phyloP scores from a whole-genome alignment of 2,888 invertebrate genomes.

The Stenchaetothrips biformis region DNA sequence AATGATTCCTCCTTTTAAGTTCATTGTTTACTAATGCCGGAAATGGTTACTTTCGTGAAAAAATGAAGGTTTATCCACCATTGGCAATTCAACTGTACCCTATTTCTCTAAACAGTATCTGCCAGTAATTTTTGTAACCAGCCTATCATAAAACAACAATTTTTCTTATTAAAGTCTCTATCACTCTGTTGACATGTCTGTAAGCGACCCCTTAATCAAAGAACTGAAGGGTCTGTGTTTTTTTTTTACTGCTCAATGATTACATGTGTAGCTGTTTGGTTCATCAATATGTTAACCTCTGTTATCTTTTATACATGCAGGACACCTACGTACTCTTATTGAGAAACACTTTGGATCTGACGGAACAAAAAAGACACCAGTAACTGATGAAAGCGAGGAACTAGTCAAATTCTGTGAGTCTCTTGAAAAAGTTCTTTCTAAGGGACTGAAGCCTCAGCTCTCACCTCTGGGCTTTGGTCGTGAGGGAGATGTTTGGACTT shows the following conservation, averaged over 20 bases:
- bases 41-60: neutral
- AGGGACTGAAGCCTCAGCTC: constrained; percentile 49
- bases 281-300: neutral
- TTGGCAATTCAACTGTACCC: neutral
- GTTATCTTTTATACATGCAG: neutral
- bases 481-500: constrained; percentile 50
- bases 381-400: constrained; percentile 50
- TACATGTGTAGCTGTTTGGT: neutral
- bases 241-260: no score
- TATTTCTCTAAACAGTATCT: neutral
- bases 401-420: constrained; percentile 51
- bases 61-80: neutral
- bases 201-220: neutral
- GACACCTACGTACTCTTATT: constrained; percentile 1
- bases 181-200: neutral
- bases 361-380: constrained; percentile 35
- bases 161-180: neutral
- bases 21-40: no score
- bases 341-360: neutral
- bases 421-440: constrained; percentile 55
- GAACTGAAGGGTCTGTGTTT: neutral
- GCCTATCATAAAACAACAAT: neutral
- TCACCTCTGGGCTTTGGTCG: constrained; percentile 47
- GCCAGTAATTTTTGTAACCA: neutral
- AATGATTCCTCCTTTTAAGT: neutral